phyloP scores from a whole-genome alignment of 1,140 invertebrate genomes.

The Harpegnathos saltator region DNA sequence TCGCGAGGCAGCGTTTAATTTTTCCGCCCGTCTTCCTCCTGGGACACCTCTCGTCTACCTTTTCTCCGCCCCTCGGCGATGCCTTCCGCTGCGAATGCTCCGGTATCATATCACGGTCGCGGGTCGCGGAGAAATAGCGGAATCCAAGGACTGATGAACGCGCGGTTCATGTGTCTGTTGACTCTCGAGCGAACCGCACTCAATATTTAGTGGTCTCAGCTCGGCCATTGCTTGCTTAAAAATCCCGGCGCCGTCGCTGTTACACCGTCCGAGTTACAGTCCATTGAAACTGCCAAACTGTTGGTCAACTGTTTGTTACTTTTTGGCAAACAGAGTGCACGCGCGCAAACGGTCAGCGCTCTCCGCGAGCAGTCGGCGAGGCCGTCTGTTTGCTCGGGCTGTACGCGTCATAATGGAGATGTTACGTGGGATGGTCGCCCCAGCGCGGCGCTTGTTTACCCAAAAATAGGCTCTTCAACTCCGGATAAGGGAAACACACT shows the following conservation, averaged over 20 bases:
- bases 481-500: not conserved
- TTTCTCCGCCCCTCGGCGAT: no score
- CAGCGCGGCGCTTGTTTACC: not conserved
- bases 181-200: no score
- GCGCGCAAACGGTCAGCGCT: not conserved
- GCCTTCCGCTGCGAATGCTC: no score
- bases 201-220: not conserved
- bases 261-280: not conserved
- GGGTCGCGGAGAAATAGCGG: no score
- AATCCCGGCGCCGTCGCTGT: not conserved
- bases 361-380: not conserved
- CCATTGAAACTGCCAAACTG: constrained; percentile 4
- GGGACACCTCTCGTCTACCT: no score
- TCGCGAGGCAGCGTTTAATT: not conserved
- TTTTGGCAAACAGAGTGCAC: constrained; percentile 11
- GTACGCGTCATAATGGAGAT: not conserved
- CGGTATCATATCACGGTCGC: no score
- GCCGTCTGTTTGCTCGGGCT: constrained; percentile 1
- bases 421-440: not conserved
- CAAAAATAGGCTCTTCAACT: constrained; percentile 1
- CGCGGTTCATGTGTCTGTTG: not conserved
- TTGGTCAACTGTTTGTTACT: constrained; percentile 28
- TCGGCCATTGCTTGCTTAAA: constrained; percentile 13
- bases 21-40: not conserved
- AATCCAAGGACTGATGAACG: no score